Base-by-base conservation (phyloP, 2,797 vertebrate species). In the Orestias chungarensis region DNA sequence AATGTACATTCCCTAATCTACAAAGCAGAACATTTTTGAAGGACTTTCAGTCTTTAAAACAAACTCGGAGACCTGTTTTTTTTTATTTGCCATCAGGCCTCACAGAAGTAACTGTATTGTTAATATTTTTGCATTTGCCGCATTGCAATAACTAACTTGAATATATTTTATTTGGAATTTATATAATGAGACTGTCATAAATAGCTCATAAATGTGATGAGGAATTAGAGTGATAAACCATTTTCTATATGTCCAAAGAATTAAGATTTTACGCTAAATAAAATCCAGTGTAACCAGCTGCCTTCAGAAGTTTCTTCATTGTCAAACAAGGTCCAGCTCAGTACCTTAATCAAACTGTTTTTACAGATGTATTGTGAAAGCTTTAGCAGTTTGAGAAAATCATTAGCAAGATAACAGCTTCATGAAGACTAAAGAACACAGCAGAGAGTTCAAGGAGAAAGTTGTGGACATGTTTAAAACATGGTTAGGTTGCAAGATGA, bases 1-100 rank as follows among this genome's bases (percentile, higher is more conserved):
- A 78, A 31, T 78, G 70, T 72, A 68, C 11, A 77, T 64, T 76
- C 35, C 29, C 64, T 61, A 40, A 31, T 74, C 54, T 20, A 25
- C n/a, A 73, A 59, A 76, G 61, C 10, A 2, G 20, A 9, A 77
- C 44, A 23, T 15, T 27, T 29, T 70, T 43, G 50, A 29, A 70
- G 40, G 54, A 64, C 0, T 3, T 50, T 2, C 38, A 12, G 8
- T 25, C 23, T 40, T 40, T 25, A 62, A 62, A 55, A 67, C 3
- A 27, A 68, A 59, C 25, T 6, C 50, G 27, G 10, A 61, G 20
- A 8, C 62, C 20, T 20, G 3, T 62, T 42, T 40, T 62, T n/a
- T n/a, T n/a, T n/a, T 62, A 40, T 62, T n/a, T 40, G 25, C 59
- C 25, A 7, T 7, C 20, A 38, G 3, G n/a, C 23, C 38, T 62